phyloP scores from a whole-genome alignment of 2,113 vertebrate genomes.

The Centropus bengalensis region DNA sequence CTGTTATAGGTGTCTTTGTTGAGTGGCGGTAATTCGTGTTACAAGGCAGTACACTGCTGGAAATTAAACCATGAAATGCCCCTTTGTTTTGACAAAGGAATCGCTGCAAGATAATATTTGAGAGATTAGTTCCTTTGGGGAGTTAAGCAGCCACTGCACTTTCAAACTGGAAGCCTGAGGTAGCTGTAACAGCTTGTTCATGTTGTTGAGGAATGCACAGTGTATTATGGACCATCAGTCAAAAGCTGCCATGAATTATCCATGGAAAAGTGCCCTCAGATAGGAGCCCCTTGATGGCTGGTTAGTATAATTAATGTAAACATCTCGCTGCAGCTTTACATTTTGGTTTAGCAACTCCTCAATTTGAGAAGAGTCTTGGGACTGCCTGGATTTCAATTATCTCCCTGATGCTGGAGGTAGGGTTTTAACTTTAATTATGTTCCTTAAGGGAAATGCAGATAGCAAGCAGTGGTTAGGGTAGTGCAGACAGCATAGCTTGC shows the following conservation, averaged over 20 bases:
- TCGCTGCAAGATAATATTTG: background rate
- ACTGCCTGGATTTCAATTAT: conserved; percentile 61
- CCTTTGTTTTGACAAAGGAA: background rate
- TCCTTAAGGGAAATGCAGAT: background rate
- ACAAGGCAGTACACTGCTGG: background rate
- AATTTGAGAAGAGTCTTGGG: conserved; percentile 61
- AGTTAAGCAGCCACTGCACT: background rate
- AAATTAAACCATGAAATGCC: background rate
- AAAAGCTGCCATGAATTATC: conserved; percentile 56
- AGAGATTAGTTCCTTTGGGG: background rate
- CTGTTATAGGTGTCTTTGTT: background rate
- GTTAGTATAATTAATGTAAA: conserved; percentile 64
- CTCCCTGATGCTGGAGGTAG: conserved; percentile 34
- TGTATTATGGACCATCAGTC: background rate
- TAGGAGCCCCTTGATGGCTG: conserved; percentile 51
- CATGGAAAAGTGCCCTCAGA: conserved; percentile 26
- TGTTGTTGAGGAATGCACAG: background rate
- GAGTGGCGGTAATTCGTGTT: background rate
- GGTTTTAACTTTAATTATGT: conserved; percentile 56
- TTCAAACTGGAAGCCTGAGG: background rate
- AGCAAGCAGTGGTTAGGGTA: background rate
- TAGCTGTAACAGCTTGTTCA: background rate
- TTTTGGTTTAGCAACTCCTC: conserved; percentile 50
- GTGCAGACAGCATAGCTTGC: background rate
- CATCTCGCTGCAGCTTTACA: conserved; percentile 27